Conservation (phyloP, 2,113 vertebrate species). For the Oryzias celebensis region DNA sequence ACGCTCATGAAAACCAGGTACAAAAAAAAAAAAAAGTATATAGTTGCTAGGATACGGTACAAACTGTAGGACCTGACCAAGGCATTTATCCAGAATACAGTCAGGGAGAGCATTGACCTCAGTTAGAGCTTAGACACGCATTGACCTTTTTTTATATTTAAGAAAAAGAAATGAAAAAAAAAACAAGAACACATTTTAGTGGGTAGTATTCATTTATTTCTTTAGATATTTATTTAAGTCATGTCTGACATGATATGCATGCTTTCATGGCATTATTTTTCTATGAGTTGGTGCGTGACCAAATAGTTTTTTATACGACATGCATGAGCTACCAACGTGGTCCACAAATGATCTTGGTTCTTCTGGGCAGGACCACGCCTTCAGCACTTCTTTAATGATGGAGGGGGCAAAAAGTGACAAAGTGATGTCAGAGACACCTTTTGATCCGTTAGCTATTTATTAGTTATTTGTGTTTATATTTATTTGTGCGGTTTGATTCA, state of each 20-base stretch:
- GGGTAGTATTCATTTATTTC: constrained; percentile 67
- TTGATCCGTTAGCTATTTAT: constrained; percentile 46
- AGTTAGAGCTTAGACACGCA: constrained; percentile 75
- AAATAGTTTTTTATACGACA: constrained; percentile 78
- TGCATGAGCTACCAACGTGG: constrained; percentile 63
- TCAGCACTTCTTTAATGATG: constrained; percentile 65
- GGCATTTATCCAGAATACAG: constrained; percentile 98
- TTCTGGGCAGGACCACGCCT: constrained; percentile 68
- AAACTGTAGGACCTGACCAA: constrained; percentile 85
- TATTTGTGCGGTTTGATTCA: constrained; percentile 56
- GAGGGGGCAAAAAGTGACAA: constrained; percentile 58
- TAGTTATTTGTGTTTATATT: constrained; percentile 51
- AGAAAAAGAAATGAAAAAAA: constrained; percentile 21
- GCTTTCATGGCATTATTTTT: constrained; percentile 79
- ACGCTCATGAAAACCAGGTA: constrained; percentile 73
- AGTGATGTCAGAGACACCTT: constrained; percentile 72
- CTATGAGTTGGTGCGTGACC: constrained; percentile 79
- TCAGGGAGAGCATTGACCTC: constrained; percentile 88
- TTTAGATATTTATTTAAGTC: constrained; percentile 74
- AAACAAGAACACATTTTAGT: constrained; percentile 56
- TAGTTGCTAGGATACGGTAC: constrained; percentile 66
- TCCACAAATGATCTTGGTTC: constrained; percentile 67
- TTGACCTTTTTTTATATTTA: constrained; percentile 73
- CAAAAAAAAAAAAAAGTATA: constrained; percentile 55
- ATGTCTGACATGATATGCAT: constrained; percentile 73